Evolutionary conservation across 2,888 invertebrate genomes (phyloP).

Genomic region (Tachina fera): DNA sequence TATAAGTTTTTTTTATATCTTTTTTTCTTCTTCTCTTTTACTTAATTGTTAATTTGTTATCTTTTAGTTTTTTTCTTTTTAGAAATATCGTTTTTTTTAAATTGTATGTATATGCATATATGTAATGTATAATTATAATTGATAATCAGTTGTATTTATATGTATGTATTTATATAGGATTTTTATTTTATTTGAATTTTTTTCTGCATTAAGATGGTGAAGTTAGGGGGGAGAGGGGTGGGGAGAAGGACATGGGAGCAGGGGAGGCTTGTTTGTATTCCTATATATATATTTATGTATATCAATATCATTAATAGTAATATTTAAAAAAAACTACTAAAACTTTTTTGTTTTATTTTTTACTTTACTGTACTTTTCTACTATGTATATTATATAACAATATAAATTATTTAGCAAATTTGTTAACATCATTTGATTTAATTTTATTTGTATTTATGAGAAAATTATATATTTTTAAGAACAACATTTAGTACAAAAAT

Average conservation of each 20-base stretch:
- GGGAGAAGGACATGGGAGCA: not conserved
- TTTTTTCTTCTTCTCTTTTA: conserved; percentile 46
- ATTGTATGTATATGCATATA: conserved; percentile 69
- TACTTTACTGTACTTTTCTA: conserved; percentile 59
- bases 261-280: not conserved
- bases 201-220: conserved; percentile 48
- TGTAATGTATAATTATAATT: conserved; percentile 73
- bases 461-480: conserved; percentile 63
- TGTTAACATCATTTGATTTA: conserved; percentile 71
- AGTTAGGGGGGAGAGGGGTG: not conserved
- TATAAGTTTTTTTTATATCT: conserved; percentile 59
- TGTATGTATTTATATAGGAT: conserved; percentile 72
- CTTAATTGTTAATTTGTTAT: conserved; percentile 69
- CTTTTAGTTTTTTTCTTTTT: conserved; percentile 59
- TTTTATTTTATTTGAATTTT: conserved; percentile 46
- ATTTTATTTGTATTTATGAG: conserved; percentile 41
- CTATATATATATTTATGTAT: conserved; percentile 12
- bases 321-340: conserved; percentile 69
- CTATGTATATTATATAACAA: conserved; percentile 70
- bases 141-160: conserved; percentile 73
- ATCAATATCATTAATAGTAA: conserved; percentile 52
- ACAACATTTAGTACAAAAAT: conserved; percentile 71
- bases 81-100: conserved; percentile 61
- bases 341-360: conserved; percentile 39
- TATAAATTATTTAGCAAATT: conserved; percentile 72